Conservation (phyloP, 2,113 vertebrate species). For the Oxyura jamaicensis region DNA sequence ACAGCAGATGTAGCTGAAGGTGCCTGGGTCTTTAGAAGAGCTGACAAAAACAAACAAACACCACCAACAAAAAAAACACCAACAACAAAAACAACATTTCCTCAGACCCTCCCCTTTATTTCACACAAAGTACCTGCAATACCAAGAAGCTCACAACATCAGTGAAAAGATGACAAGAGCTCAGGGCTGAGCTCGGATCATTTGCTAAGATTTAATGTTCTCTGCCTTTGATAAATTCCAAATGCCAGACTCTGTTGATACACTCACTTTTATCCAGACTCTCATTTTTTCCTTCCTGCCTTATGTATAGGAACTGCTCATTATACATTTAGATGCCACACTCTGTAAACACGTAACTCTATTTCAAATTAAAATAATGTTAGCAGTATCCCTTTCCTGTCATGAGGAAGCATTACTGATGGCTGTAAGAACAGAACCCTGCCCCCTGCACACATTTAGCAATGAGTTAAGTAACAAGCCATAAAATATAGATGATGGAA, state of each 20-base stretch:
- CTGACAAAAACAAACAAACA: neutral
- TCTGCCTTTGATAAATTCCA: neutral
- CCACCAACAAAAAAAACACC: too few relatives aligned
- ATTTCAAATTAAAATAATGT: neutral
- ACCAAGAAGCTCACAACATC: neutral
- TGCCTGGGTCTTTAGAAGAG: neutral
- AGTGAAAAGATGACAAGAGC: slow-evolving; percentile 28
- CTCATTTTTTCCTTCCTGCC: neutral
- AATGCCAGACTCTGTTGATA: neutral
- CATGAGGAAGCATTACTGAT: neutral
- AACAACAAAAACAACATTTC: neutral
- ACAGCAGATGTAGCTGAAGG: neutral
- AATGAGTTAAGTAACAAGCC: slow-evolving; percentile 53
- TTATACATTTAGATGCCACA: neutral
- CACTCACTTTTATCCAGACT: neutral
- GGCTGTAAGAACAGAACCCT: neutral
- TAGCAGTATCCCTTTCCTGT: neutral
- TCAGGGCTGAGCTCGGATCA: neutral
- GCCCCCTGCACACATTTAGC: neutral
- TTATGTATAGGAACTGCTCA: neutral
- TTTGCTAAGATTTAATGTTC: neutral
- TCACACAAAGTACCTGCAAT: neutral
- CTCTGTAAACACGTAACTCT: slow-evolving; percentile 36
- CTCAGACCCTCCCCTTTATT: neutral
- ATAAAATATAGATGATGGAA: slow-evolving; percentile 77